These are phyloP conservation scores for Anabacerthia variegaticeps DNA, from an alignment of 2,797 vertebrate genomes.

Conservation along the genomic window DNA sequence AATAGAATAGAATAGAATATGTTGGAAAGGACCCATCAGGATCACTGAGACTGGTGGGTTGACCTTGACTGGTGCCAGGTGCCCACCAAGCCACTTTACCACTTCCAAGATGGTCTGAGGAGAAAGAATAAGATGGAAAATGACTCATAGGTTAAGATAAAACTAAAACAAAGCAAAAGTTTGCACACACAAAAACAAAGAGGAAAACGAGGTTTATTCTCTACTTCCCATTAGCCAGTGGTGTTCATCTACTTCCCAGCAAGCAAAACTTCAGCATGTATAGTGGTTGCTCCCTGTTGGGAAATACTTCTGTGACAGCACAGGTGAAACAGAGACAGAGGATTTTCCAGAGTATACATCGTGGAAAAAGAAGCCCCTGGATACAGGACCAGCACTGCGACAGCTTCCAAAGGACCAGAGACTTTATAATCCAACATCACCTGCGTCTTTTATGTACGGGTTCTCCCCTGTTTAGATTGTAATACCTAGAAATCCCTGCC, in stretches of 20 bases:
- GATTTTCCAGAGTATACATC: no score
- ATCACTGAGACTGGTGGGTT: neutral
- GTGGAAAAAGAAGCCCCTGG: no score
- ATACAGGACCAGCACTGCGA: no score
- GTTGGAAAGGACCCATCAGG: neutral
- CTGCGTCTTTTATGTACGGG: no score
- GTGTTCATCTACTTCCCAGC: neutral
- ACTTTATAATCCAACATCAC: no score
- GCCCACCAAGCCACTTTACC: neutral
- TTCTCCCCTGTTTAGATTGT: no score
- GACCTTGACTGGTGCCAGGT: neutral
- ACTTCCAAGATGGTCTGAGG: neutral
- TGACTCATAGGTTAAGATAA: neutral
- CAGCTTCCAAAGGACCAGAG: no score
- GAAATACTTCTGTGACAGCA: no score
- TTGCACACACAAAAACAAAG: neutral
- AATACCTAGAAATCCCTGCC: no score
- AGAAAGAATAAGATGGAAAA: neutral
- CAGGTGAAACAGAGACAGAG: no score
- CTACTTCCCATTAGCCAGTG: neutral
- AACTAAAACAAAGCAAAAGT: neutral
- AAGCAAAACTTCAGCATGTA: neutral
- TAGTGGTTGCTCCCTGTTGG: no score
- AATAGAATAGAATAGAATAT: neutral
- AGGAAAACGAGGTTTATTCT: neutral